Percentiles rank a stretch among this genome's conserved stretches.
phyloP scores from a whole-genome alignment of 2,113 vertebrate genomes.

The Ia io region DNA sequence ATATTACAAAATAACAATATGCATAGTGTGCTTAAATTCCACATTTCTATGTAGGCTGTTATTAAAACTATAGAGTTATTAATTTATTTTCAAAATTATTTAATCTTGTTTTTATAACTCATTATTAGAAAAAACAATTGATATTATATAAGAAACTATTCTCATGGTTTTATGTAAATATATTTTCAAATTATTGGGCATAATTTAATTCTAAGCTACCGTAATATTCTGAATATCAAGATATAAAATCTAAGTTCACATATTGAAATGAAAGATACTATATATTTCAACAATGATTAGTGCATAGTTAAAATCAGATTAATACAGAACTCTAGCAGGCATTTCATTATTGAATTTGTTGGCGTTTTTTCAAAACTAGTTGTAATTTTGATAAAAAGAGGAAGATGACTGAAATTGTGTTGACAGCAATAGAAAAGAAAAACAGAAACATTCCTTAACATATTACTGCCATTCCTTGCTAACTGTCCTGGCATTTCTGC shows the following conservation, averaged over 20 bases:
- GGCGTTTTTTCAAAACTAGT: neutral
- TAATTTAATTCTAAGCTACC: neutral
- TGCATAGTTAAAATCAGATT: neutral
- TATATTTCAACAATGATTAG: neutral
- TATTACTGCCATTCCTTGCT: neutral
- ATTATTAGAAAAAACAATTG: neutral
- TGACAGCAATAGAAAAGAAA: neutral
- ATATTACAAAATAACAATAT: neutral
- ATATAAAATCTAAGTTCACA: neutral
- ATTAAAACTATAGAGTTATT: neutral
- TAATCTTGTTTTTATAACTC: neutral
- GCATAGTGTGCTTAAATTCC: neutral
- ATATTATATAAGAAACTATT: neutral
- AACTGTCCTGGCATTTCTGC: neutral
- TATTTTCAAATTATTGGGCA: neutral
- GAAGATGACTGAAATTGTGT: neutral
- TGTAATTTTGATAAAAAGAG: neutral
- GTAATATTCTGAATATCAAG: neutral
- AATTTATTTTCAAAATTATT: neutral
- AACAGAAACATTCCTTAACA: neutral
- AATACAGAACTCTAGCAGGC: neutral
- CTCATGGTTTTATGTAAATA: neutral
- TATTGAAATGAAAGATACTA: neutral
- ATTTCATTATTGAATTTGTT: neutral
- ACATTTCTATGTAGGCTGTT: neutral